Percentiles rank a stretch among this genome's conserved stretches.
These are phyloP conservation scores for Leucophenga varia DNA, from an alignment of 1,140 invertebrate species.

Conservation along the genomic window DNA sequence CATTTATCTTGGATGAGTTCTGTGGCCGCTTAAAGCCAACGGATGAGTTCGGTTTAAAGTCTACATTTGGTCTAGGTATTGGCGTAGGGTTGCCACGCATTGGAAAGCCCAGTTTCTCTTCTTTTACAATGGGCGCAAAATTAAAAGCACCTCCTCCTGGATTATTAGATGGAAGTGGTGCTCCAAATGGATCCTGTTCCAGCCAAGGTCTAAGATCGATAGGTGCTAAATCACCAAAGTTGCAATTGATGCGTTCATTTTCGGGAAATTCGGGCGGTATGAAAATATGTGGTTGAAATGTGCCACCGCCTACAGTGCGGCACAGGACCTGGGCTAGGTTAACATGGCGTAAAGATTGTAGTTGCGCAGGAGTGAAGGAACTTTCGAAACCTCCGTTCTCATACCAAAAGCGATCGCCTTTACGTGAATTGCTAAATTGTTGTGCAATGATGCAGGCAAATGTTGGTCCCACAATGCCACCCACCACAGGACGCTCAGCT, in stretches of 20 bases:
- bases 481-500: slow-evolving; percentile 75
- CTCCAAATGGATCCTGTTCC: slow-evolving; percentile 46
- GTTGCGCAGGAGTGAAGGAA: slow-evolving; percentile 79
- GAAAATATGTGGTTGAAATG: slow-evolving; percentile 51
- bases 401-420: slow-evolving; percentile 93
- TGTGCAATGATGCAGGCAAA: slow-evolving; percentile 95
- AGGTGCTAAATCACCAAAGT: slow-evolving; percentile 29
- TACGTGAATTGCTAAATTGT: slow-evolving; percentile 83
- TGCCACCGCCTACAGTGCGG: slow-evolving; percentile 52
- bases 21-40: slow-evolving; percentile 31
- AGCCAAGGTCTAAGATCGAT: slow-evolving; percentile 53
- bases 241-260: slow-evolving; percentile 45
- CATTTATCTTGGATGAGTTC: slow-evolving; percentile 22
- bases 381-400: slow-evolving; percentile 75
- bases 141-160: slow-evolving; percentile 13
- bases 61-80: slow-evolving; percentile 20
- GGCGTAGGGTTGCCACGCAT: slow-evolving; percentile 30
- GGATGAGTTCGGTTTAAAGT: slow-evolving; percentile 28
- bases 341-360: slow-evolving; percentile 80
- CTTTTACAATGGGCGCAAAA: slow-evolving; percentile 24
- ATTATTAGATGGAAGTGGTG: slow-evolving; percentile 19
- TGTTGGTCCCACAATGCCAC: slow-evolving; percentile 89
- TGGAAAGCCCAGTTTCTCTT: slow-evolving; percentile 42
- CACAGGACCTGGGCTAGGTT: slow-evolving; percentile 85
- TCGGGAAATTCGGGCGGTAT: slow-evolving; percentile 41